Percentiles rank a stretch among this genome's conserved stretches.
Evolutionary conservation across 1,140 invertebrate genomes (phyloP).

Genomic region (Dermatophagoides farinae): DNA sequence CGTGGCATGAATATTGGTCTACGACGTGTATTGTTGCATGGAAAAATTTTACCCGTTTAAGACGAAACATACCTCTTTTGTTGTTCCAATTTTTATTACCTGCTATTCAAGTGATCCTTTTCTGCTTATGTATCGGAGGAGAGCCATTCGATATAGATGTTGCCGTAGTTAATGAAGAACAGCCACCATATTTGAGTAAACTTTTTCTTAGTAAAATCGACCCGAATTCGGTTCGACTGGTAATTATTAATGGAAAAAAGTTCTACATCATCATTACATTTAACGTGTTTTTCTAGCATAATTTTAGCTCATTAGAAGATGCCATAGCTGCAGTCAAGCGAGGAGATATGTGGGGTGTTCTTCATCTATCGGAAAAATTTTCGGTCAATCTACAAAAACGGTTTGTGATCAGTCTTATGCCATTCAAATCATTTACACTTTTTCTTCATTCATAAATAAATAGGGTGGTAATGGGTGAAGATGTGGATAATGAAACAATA

Average conservation of each 20-base stretch:
- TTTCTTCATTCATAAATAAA: constrained; percentile 16
- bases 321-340: constrained; percentile 45
- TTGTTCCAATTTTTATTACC: constrained; percentile 77
- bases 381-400: constrained; percentile 48
- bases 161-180: constrained; percentile 65
- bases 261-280: not conserved
- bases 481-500: constrained; percentile 51
- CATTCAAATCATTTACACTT: not conserved
- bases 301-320: constrained; percentile 38
- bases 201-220: constrained; percentile 15
- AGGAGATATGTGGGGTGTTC: constrained; percentile 61
- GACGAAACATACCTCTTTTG: constrained; percentile 74
- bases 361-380: constrained; percentile 67
- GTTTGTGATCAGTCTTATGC: constrained; percentile 16
- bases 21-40: constrained; percentile 52
- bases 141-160: constrained; percentile 62
- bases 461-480: constrained; percentile 40
- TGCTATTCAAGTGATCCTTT: constrained; percentile 78
- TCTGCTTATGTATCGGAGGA: constrained; percentile 77
- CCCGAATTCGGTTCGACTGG: constrained; percentile 13
- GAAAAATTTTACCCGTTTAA: constrained; percentile 81
- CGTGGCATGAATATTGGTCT: constrained; percentile 12
- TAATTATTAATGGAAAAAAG: not conserved
- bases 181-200: constrained; percentile 9
- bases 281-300: constrained; percentile 32